Conservation (phyloP, 35 echinoderm and acorn worm genomes). For the Eucidaris tribuloides region DNA sequence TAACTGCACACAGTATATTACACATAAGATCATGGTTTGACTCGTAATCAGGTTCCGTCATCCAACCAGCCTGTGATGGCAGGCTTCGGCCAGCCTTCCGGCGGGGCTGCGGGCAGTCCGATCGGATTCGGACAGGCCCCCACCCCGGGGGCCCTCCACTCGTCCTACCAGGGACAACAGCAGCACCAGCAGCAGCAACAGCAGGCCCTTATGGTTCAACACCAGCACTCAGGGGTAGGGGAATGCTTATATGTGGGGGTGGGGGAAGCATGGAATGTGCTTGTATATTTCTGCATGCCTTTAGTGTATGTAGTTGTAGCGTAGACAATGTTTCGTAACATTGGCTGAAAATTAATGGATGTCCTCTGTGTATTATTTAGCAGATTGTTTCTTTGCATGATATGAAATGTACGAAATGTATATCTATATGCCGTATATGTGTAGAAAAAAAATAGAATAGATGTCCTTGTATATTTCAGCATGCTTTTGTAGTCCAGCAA, state of each 20-base stretch:
- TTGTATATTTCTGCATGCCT: background rate
- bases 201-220: constrained; percentile 51
- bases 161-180: constrained; percentile 38
- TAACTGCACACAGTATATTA: background rate
- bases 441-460: too few relatives aligned
- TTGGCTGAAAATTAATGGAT: background rate
- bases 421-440: too few relatives aligned
- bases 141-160: constrained; percentile 12
- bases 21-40: background rate
- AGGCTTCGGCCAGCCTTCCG: background rate
- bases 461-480: too few relatives aligned
- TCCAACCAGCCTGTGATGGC: background rate
- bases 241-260: constrained; percentile 18
- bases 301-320: background rate
- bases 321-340: background rate
- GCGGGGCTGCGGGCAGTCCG: constrained; percentile 5
- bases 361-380: background rate
- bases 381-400: background rate
- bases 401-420: too few relatives aligned
- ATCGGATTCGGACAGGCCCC: constrained; percentile 16
- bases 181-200: constrained; percentile 50
- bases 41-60: background rate
- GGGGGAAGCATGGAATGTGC: background rate
- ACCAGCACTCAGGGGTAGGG: constrained; percentile 72
- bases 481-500: too few relatives aligned